phyloP scores from a whole-genome alignment of 2,888 invertebrate genomes.

The Stenoptilia bipunctidactyla region DNA sequence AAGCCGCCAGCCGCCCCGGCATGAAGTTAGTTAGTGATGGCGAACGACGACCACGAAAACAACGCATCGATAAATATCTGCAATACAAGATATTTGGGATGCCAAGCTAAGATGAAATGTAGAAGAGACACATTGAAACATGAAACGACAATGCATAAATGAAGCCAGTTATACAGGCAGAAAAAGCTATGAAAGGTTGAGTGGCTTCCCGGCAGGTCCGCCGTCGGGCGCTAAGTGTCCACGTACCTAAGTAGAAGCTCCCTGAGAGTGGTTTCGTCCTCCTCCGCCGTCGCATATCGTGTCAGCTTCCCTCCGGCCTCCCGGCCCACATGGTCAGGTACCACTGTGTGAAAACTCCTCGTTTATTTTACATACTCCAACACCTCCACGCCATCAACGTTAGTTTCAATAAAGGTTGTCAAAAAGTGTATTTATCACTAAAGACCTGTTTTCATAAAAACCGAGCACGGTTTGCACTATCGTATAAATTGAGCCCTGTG shows the following conservation, averaged over 20 bases:
- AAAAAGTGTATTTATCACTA: no score
- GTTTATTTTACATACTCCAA: constrained; percentile 31
- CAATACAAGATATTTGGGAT: constrained; percentile 62
- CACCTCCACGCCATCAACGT: not conserved
- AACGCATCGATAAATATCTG: constrained; percentile 52
- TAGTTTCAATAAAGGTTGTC: no score
- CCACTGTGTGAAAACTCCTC: constrained; percentile 63
- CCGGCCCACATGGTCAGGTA: constrained; percentile 69
- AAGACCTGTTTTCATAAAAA: no score
- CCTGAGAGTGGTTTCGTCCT: constrained; percentile 94
- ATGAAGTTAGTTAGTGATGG: constrained; percentile 29
- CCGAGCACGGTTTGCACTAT: no score
- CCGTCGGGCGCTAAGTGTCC: constrained; percentile 20
- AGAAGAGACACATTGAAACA: constrained; percentile 20
- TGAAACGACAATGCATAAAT: constrained; percentile 24
- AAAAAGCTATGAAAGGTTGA: constrained; percentile 40
- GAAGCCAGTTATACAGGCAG: constrained; percentile 53
- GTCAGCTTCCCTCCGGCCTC: constrained; percentile 74
- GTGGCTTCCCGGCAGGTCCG: not conserved
- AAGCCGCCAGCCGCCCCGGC: constrained; percentile 28
- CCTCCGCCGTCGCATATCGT: constrained; percentile 87
- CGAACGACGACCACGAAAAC: constrained; percentile 33
- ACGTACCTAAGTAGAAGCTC: constrained; percentile 93
- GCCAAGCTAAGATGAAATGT: constrained; percentile 49
- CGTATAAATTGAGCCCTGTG: no score